These are phyloP conservation scores for Kryptolebias ocellatus DNA, from an alignment of 2,797 vertebrate genomes.

Conservation along the genomic window DNA sequence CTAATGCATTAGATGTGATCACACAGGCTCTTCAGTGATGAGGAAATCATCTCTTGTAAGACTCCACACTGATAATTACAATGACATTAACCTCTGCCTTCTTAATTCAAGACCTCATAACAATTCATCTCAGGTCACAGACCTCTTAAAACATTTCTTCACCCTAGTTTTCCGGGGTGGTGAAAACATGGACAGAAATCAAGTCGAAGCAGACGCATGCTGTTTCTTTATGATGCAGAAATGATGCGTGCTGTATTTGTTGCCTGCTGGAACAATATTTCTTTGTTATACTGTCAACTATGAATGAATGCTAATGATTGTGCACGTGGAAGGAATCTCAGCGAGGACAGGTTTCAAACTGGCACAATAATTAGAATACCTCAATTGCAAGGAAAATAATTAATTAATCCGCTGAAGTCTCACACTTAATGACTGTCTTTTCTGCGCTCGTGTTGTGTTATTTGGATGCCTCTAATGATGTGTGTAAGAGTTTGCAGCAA, in stretches of 20 bases:
- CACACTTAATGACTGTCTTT: conserved; percentile 65
- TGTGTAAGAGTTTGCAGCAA: conserved; percentile 47
- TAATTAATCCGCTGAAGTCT: conserved; percentile 77
- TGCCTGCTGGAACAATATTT: conserved; percentile 39
- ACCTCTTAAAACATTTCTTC: conserved; percentile 57
- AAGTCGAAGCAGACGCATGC: conserved; percentile 21
- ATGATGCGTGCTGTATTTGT: conserved; percentile 30
- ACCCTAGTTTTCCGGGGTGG: conserved; percentile 39
- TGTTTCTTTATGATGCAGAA: conserved; percentile 37
- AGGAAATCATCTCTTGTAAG: conserved; percentile 74
- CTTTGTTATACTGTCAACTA: conserved; percentile 36
- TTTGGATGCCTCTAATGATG: conserved; percentile 74
- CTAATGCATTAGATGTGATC: conserved; percentile 83
- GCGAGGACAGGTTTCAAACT: conserved; percentile 58
- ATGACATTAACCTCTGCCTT: conserved; percentile 84
- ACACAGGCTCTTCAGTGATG: conserved; percentile 74
- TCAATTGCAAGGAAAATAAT: conserved; percentile 68
- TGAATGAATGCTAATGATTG: conserved; percentile 24
- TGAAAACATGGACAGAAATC: conserved; percentile 47
- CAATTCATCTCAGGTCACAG: conserved; percentile 66
- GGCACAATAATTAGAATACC: conserved; percentile 72
- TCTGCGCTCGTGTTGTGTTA: conserved; percentile 64
- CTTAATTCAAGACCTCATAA: conserved; percentile 72
- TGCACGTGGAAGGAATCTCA: conserved; percentile 35
- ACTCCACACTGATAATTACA: conserved; percentile 80